Conservation (phyloP, 2,888 invertebrate species). For the Sphinx pinastri region DNA sequence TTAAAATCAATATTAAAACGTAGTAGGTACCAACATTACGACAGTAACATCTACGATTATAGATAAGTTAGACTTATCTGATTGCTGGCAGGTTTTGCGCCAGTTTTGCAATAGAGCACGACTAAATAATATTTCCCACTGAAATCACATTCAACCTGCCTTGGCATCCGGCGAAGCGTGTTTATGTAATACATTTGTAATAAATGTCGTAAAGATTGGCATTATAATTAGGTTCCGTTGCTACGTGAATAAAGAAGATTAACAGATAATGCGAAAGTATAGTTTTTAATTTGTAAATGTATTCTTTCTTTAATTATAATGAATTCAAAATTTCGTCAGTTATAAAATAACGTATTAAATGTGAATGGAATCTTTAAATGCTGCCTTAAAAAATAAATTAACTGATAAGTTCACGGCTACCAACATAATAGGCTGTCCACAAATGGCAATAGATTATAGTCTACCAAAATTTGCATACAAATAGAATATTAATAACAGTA, state of each 20-base stretch:
- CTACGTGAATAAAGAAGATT: neutral
- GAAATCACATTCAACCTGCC: constrained; percentile 5
- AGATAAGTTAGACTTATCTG: constrained; percentile 13
- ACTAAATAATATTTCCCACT: constrained; percentile 22
- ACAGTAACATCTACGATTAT: constrained; percentile 13
- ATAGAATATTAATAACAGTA: constrained; percentile 8
- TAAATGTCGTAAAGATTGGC: constrained; percentile 12
- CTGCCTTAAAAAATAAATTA: neutral
- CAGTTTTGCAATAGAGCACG: constrained; percentile 22
- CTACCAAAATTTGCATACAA: constrained; percentile 18
- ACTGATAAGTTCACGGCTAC: neutral
- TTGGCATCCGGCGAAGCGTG: constrained; percentile 14
- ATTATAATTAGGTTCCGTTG: neutral
- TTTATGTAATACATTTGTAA: constrained; percentile 9
- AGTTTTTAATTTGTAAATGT: neutral
- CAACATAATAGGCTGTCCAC: neutral
- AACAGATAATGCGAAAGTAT: too few species aligned
- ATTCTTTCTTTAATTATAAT: neutral
- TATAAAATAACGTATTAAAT: neutral
- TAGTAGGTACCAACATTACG: constrained; percentile 13
- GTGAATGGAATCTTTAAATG: neutral
- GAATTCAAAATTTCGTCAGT: neutral
- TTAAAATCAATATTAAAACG: constrained; percentile 12
- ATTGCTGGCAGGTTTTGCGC: constrained; percentile 21
- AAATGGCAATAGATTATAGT: neutral